These are phyloP conservation scores for Spisula subtruncata DNA, from an alignment of 2,888 invertebrate species.

Conservation along the genomic window DNA sequence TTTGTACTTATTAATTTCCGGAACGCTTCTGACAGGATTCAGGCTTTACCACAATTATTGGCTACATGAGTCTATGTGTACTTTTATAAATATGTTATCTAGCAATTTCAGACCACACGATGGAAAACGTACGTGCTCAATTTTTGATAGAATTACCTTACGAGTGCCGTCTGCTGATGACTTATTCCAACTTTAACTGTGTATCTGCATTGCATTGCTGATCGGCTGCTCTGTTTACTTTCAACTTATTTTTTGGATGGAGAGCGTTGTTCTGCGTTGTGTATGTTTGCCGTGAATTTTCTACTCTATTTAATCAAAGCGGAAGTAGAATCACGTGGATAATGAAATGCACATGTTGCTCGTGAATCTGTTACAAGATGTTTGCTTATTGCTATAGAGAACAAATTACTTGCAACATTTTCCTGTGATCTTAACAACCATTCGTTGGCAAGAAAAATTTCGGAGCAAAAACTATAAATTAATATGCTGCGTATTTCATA, in stretches of 20 bases:
- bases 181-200: neutral
- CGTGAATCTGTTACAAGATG: neutral
- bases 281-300: neutral
- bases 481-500: neutral
- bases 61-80: neutral
- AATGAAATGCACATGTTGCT: conserved; percentile 30
- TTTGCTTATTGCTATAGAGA: neutral
- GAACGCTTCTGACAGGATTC: neutral
- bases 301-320: conserved; percentile 14
- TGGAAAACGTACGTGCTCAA: neutral
- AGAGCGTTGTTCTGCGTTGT: neutral
- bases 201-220: neutral
- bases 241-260: neutral
- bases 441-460: neutral
- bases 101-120: neutral
- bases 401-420: conserved; percentile 24
- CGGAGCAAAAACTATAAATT: neutral
- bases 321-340: neutral
- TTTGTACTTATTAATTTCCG: too few relatives aligned
- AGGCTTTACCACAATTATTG: neutral
- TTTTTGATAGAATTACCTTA: neutral
- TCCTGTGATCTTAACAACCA: neutral
- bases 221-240: neutral
- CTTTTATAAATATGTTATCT: neutral
- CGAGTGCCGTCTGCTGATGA: neutral